These are phyloP conservation scores for Megaustenia siamemsis DNA, from an alignment of 2,888 invertebrate species.

Conservation along the genomic window DNA sequence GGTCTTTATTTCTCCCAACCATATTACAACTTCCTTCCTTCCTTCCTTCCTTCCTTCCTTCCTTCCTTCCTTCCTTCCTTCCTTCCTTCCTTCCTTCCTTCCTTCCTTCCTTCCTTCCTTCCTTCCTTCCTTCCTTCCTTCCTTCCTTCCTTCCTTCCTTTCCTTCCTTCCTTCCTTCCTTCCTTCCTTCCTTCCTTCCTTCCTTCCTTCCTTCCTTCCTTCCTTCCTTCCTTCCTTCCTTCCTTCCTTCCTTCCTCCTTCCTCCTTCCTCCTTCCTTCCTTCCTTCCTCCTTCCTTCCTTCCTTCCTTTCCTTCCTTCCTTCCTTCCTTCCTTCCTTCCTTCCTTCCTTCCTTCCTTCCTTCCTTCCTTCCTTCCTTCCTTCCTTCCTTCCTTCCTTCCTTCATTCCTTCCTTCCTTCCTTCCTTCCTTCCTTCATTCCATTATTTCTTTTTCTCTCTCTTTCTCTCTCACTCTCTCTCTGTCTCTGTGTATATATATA, in stretches of 20 bases:
- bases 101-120: too few relatives aligned
- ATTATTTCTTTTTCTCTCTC: neutral
- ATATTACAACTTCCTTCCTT: neutral
- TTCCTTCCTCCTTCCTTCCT: neutral
- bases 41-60: neutral
- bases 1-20: neutral
- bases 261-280: too few relatives aligned
- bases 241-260: too few relatives aligned
- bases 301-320: constrained; percentile 12
- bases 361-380: neutral
- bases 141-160: neutral
- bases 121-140: neutral
- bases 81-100: neutral
- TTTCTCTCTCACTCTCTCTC: neutral
- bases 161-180: too few relatives aligned
- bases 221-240: neutral
- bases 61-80: neutral
- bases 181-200: neutral
- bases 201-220: neutral
- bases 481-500: too few relatives aligned
- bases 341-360: neutral
- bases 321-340: neutral
- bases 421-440: too few relatives aligned
- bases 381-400: neutral
- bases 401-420: too few relatives aligned